phyloP scores from a whole-genome alignment of 2,888 invertebrate genomes.

The Oxycera nigricornis region DNA sequence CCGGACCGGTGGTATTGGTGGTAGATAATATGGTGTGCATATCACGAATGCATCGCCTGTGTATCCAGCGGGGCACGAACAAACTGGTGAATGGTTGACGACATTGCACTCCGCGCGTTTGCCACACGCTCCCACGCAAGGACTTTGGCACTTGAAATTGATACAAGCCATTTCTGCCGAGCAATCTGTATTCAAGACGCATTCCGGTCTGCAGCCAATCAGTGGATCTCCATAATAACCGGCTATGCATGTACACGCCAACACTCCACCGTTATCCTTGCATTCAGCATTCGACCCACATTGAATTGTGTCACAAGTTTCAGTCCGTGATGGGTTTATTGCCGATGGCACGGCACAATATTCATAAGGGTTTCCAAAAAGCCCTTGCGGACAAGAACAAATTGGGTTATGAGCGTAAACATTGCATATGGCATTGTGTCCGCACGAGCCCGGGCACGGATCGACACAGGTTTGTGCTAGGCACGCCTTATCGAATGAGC shows the following conservation, averaged over 20 bases:
- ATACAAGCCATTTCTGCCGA: slow-evolving; percentile 74
- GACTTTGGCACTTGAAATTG: slow-evolving; percentile 79
- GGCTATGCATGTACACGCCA: slow-evolving; percentile 74
- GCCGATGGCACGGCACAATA: slow-evolving; percentile 69
- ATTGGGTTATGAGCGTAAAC: slow-evolving; percentile 77
- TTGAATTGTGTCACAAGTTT: slow-evolving; percentile 71
- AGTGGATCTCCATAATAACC: slow-evolving; percentile 83
- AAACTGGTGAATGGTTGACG: slow-evolving; percentile 78
- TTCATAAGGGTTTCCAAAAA: slow-evolving; percentile 80
- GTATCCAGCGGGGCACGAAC: slow-evolving; percentile 74
- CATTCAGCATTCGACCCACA: slow-evolving; percentile 81
- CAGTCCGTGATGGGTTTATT: slow-evolving; percentile 54
- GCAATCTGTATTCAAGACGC: slow-evolving; percentile 83
- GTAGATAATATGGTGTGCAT: slow-evolving; percentile 67
- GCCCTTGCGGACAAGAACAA: slow-evolving; percentile 72
- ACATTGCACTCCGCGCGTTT: slow-evolving; percentile 75
- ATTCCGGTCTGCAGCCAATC: slow-evolving; percentile 79
- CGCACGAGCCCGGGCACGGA: slow-evolving; percentile 82
- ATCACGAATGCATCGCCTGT: slow-evolving; percentile 78
- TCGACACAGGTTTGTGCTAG: slow-evolving; percentile 76
- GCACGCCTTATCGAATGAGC: slow-evolving; percentile 79
- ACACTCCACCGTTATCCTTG: slow-evolving; percentile 69
- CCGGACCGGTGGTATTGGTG: slow-evolving; percentile 58
- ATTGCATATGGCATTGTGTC: slow-evolving; percentile 74
- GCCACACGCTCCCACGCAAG: slow-evolving; percentile 79